Evolutionary conservation across 2,888 invertebrate genomes (phyloP), one percentile per base, ranked within the genome.

Genomic region (Hartigia nigra): DNA sequence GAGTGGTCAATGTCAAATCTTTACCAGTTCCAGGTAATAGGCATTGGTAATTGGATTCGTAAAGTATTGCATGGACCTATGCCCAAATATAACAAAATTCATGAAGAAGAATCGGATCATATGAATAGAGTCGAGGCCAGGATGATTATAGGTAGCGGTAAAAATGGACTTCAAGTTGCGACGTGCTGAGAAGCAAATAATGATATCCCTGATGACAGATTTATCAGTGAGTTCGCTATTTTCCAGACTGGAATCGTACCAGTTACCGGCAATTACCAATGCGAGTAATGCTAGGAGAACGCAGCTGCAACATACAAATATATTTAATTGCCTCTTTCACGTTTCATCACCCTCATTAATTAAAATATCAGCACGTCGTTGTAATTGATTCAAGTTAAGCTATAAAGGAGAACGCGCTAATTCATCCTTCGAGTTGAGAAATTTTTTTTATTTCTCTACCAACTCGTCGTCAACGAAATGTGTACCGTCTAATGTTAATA

Each of bases 61-160:
- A 72, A 81, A 87, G 77, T 83, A 84, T 81, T 87, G 83, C 79
- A 88, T 84, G 23, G 79, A 78, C 31, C 87, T 79, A 77, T 89
- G 89, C 0, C 87, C 89, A 12, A 84, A 12, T 12, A 88, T 81
- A 0, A 84, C 86, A 4, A 84, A 37, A 4, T 74, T 74, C 81
- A 84, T 85, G 37, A 82, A 84, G 70, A 88, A 74, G 70, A 86
- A 83, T 1, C 88, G 83, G 1, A 87, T 77, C 4, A 85, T n/a
- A 77, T 89, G 86, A n/a, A 90, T 86, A 32, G 84, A 83, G 35
- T 89, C 86, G 23, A 90, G 81, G 14, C 89, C 88, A 34, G 85
- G 83, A 79, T 89, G 87, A 12, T 75, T 81, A 31, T 83, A 83
- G 4, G 80, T 80, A 5, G 81, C 70, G 32, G 81, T 80, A 70